These are phyloP conservation scores for Sericinus montela DNA, from an alignment of 2,888 invertebrate genomes.

Conservation along the genomic window DNA sequence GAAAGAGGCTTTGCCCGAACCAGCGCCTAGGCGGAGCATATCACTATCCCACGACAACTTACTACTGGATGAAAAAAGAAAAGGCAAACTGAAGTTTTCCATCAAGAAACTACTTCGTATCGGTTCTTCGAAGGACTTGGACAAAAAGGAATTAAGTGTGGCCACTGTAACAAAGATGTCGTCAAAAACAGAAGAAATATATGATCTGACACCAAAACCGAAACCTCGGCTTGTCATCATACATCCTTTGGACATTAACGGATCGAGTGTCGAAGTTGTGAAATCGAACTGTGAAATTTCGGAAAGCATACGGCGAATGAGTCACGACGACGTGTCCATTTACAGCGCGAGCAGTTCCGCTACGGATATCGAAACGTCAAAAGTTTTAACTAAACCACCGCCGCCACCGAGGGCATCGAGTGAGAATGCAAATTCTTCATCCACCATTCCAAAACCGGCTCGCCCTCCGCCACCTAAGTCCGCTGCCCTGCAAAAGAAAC, in stretches of 20 bases:
- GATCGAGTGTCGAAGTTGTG: conserved; percentile 88
- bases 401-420: conserved; percentile 85
- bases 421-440: conserved; percentile 71
- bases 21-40: conserved; percentile 83
- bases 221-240: conserved; percentile 91
- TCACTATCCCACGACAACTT: conserved; percentile 88
- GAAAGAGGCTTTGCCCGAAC: conserved; percentile 78
- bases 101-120: conserved; percentile 90
- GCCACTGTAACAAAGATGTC: conserved; percentile 68
- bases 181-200: conserved; percentile 75
- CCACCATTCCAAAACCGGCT: conserved; percentile 80
- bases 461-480: conserved; percentile 88
- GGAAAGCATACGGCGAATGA: conserved; percentile 53
- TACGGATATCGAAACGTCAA: conserved; percentile 58
- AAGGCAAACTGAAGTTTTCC: conserved; percentile 86
- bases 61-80: conserved; percentile 81
- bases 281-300: conserved; percentile 72
- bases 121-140: conserved; percentile 85
- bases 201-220: conserved; percentile 78
- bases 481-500: conserved; percentile 80
- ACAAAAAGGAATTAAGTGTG: conserved; percentile 74
- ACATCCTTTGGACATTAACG: conserved; percentile 92
- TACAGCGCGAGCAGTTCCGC: conserved; percentile 65
- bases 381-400: conserved; percentile 81
- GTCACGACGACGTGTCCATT: conserved; percentile 77